Evolutionary conservation across 1,140 invertebrate species (phyloP).

Genomic region (Euglossa dilemma): DNA sequence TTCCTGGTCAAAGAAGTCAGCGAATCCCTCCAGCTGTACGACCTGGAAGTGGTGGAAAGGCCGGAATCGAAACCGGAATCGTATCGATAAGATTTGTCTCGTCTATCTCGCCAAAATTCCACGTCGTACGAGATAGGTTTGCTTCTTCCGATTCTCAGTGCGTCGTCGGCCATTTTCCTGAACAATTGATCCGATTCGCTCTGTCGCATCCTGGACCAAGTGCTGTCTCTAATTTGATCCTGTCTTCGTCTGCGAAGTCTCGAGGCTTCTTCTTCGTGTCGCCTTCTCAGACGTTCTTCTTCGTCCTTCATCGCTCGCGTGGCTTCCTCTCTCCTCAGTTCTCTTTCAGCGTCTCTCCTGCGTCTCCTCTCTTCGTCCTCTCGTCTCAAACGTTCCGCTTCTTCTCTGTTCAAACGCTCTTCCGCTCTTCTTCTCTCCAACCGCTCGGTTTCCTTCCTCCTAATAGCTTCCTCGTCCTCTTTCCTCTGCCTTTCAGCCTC

Average conservation of each 20-base stretch:
- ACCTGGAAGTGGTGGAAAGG: conserved; percentile 48
- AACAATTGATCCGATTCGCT: conserved; percentile 49
- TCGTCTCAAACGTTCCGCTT: conserved; percentile 39
- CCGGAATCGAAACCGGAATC: conserved; percentile 37
- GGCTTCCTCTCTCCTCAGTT: conserved; percentile 57
- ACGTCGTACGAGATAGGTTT: conserved; percentile 17
- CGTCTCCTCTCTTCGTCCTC: conserved; percentile 42
- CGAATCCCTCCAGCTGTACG: conserved; percentile 62
- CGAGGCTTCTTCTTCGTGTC: conserved; percentile 48
- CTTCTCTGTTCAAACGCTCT: conserved; percentile 33
- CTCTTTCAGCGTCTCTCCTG: conserved; percentile 51
- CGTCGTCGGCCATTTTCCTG: conserved; percentile 34
- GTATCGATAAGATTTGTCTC: conserved; percentile 29
- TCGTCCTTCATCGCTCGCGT: conserved; percentile 56
- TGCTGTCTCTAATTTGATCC: conserved; percentile 61
- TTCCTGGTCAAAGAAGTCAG: conserved; percentile 40
- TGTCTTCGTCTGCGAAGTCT: conserved; percentile 49
- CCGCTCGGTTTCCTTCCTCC: conserved; percentile 49
- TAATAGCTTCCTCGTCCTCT: conserved; percentile 38
- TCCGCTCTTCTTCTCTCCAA: conserved; percentile 43
- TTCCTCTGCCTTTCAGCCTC: conserved; percentile 29
- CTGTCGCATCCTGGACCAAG: conserved; percentile 48
- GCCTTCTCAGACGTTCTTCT: conserved; percentile 52
- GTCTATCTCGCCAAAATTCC: conserved; percentile 20
- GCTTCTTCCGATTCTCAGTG: neutral